Base-by-base conservation (phyloP, 1,140 invertebrate species). In the Manduca sexta region DNA sequence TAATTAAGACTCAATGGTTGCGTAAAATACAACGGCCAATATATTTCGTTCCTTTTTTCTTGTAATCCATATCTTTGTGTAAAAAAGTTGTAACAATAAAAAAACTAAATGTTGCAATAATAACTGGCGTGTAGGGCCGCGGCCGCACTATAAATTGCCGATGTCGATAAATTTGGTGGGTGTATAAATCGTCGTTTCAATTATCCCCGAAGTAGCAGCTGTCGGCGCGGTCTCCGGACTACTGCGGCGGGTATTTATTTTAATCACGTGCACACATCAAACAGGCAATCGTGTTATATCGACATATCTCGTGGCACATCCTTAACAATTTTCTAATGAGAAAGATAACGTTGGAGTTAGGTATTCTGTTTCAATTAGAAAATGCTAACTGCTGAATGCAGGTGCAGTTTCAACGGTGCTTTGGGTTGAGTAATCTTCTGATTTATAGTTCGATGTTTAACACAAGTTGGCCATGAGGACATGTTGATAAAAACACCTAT, bases 101-200 rank as follows among this genome's bases (percentile, higher is more conserved):
- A 26, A 26, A 26, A 26, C 21, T 26, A 26, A 26, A 26, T 26
- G 21, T 26, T 51, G 38, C 37, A 52, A 45, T 45, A 52, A 40
- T 45, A 45, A 54, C 49, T 52, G 56, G 45, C 39, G 55, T 55
- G 50, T 45, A 61, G 54, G 58, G 44, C 51, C 49, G 26, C 43
- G 45, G 33, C 21, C 21, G 21, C 49, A 41, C 61, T 69, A 73
- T 78, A 80, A 83, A 79, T 83, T 58, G 68, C 55, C 40, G 50
- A 55, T 77, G 67, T 79, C 75, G 69, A 83, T 83, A 83, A 83
- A 83, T 83, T 83, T 77, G 71, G 76, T 68, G 67, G 52, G 68
- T 69, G 54, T 73, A 80, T 80, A 82, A 83, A 83, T 83, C 76
- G 74, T 70, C 68, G 74, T 83, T 83, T 83, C 79, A 83, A 83